Percentiles rank a stretch among this genome's conserved stretches.
phyloP scores from a whole-genome alignment of 2,888 invertebrate species.

The Coelinius sp. region DNA sequence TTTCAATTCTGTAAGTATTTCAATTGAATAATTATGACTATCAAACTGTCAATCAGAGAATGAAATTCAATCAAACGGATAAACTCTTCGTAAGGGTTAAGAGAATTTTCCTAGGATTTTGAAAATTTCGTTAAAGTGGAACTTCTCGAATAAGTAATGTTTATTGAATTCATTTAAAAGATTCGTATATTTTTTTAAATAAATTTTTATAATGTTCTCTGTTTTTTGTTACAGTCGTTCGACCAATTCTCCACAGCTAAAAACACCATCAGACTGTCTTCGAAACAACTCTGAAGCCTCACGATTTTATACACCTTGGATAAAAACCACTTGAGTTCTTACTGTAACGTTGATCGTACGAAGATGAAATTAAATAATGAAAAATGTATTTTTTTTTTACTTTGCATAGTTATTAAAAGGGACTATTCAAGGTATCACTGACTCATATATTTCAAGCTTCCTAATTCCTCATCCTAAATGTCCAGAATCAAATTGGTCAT shows the following conservation, averaged over 20 bases:
- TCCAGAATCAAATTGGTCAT: neutral
- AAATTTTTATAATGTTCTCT: neutral
- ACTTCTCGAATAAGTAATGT: neutral
- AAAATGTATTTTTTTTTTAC: constrained; percentile 36
- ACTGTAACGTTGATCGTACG: constrained; percentile 1
- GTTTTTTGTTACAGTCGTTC: constrained; percentile 50
- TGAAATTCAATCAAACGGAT: too few species aligned
- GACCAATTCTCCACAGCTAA: constrained; percentile 39
- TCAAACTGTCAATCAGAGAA: neutral
- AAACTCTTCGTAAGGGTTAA: too few species aligned
- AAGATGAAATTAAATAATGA: constrained; percentile 10
- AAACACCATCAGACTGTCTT: constrained; percentile 17
- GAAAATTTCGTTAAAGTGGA: too few species aligned
- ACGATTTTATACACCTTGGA: constrained; percentile 39
- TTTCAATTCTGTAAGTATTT: constrained; percentile 46
- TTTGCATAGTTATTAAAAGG: constrained; percentile 55
- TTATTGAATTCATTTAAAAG: neutral
- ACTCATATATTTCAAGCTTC: neutral
- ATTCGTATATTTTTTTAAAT: neutral
- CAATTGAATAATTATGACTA: neutral
- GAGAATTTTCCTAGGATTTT: too few species aligned
- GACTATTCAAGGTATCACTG: constrained; percentile 48
- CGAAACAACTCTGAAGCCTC: constrained; percentile 14
- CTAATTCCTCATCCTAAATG: neutral
- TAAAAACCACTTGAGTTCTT: neutral